A percentile compares a stretch with the other conserved stretches of the same genome.
phyloP scores from a whole-genome alignment of 64 coral and sea anemone species.

The Cladopsammia gracilis region DNA sequence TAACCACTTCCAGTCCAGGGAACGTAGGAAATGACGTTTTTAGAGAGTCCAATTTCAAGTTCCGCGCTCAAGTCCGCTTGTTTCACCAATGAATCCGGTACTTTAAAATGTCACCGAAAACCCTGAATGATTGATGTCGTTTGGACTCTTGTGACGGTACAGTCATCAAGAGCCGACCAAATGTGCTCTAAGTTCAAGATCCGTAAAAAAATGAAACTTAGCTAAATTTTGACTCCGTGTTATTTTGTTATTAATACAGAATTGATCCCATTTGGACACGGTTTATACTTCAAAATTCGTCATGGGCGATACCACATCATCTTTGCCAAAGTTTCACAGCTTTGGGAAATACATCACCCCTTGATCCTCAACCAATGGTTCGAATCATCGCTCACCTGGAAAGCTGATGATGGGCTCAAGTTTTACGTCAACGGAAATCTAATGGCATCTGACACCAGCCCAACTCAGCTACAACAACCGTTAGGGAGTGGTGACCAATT shows the following conservation, averaged over 20 bases:
- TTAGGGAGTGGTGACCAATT: not conserved
- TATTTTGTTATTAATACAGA: not conserved
- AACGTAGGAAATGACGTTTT: too few relatives aligned
- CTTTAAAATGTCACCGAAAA: too few relatives aligned
- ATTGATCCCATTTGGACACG: not conserved
- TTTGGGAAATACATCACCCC: slow-evolving; percentile 19
- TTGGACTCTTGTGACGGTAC: too few relatives aligned
- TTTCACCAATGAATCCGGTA: too few relatives aligned
- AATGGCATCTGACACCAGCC: not conserved
- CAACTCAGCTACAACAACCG: not conserved
- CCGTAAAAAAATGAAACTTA: too few relatives aligned
- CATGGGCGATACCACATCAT: slow-evolving; percentile 42
- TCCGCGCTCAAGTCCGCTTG: too few relatives aligned
- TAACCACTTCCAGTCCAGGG: too few relatives aligned
- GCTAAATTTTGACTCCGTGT: too few relatives aligned
- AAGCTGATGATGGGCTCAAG: slow-evolving; percentile 18
- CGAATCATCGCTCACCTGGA: slow-evolving; percentile 35
- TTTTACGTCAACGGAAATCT: slow-evolving; percentile 47
- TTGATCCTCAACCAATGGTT: slow-evolving; percentile 22
- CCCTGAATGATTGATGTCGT: too few relatives aligned
- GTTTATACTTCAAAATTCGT: not conserved
- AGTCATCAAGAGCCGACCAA: too few relatives aligned
- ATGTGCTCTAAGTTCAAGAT: too few relatives aligned
- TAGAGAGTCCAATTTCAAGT: too few relatives aligned
- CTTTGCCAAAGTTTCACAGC: not conserved